A percentile compares a stretch with the other conserved stretches of the same genome.
Conservation (phyloP, 2,888 invertebrate species). For the Catocala fraxini region DNA sequence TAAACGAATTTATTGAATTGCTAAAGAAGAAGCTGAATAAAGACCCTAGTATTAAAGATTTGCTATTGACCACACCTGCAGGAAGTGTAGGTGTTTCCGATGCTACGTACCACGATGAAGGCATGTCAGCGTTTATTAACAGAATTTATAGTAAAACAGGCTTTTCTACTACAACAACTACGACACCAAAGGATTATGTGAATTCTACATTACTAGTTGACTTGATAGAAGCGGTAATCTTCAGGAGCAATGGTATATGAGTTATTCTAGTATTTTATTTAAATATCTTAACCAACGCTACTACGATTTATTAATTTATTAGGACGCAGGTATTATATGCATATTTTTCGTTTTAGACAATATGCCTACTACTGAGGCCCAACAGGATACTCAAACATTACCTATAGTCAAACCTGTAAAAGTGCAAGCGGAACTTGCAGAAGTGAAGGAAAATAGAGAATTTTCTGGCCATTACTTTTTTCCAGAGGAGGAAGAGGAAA, state of each 20-base stretch:
- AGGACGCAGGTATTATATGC: no score
- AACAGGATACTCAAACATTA: constrained; percentile 45
- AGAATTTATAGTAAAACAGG: constrained; percentile 74
- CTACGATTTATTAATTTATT: no score
- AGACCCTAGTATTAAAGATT: constrained; percentile 72
- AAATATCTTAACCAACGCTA: not conserved
- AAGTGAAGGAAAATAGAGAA: constrained; percentile 67
- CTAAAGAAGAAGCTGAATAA: constrained; percentile 73
- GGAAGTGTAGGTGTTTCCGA: constrained; percentile 53
- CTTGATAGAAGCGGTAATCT: constrained; percentile 82
- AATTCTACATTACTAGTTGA: constrained; percentile 80
- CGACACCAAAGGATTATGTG: constrained; percentile 63
- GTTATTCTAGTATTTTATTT: not conserved
- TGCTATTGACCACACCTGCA: constrained; percentile 57
- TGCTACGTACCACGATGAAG: constrained; percentile 64
- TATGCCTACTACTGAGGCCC: constrained; percentile 50
- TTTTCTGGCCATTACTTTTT: constrained; percentile 82
- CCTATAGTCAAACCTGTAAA: constrained; percentile 66
- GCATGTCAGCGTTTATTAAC: constrained; percentile 72
- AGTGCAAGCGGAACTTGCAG: constrained; percentile 75
- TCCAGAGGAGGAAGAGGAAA: constrained; percentile 74
- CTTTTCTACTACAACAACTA: constrained; percentile 59
- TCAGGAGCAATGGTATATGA: constrained; percentile 70
- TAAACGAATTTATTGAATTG: constrained; percentile 76
- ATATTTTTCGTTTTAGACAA: constrained; percentile 60